Evolutionary conservation across 2,797 vertebrate species (phyloP), one percentile per base, ranked within the genome.

Genomic region (Tiaroga cobitis): DNA sequence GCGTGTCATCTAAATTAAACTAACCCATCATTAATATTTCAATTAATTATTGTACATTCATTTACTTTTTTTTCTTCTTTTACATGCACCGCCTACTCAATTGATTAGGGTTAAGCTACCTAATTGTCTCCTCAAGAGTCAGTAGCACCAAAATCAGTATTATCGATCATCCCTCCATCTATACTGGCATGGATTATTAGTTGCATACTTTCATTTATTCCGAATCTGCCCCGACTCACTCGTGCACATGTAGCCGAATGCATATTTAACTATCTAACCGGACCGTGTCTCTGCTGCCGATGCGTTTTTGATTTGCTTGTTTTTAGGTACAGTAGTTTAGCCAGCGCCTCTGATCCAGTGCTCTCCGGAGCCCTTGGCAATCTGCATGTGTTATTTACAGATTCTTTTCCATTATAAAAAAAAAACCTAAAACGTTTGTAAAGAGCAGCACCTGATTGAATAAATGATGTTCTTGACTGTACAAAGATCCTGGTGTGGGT

Each of bases 361-460:
- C 51, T 84, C 65, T 61, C 92, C 90, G 90, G 93, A 93, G 94
- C 93, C 92, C 94, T 93, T 92, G 93, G 94, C 95, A 94, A 95
- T 95, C 95, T 96, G 96, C 96, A 96, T 96, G 95, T 96, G 95
- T 96, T 96, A 96, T 96, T 95, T 96, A 96, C 95, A 95, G 94
- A 96, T 96, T 96, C 94, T 96, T 96, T 96, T 96, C 95, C 96
- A 96, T 96, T 87, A 85, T 87, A 88, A 96, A 96, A 93, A 96
- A 93, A 39, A 39, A 37, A 37, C 5, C 80, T 72, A 94, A 95
- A 95, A 95, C 95, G 95, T 96, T 96, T 95, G 95, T 95, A 93
- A 96, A 96, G 95, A 96, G 95, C 96, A 96, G 93, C 91, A 92
- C 94, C 95, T 95, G 95, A 94, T 96, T 96, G 95, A 96, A 96